Percentiles rank a stretch among this genome's conserved stretches.
Evolutionary conservation across 2,113 vertebrate genomes (phyloP).

Genomic region (Sarotherodon lohbergeri): DNA sequence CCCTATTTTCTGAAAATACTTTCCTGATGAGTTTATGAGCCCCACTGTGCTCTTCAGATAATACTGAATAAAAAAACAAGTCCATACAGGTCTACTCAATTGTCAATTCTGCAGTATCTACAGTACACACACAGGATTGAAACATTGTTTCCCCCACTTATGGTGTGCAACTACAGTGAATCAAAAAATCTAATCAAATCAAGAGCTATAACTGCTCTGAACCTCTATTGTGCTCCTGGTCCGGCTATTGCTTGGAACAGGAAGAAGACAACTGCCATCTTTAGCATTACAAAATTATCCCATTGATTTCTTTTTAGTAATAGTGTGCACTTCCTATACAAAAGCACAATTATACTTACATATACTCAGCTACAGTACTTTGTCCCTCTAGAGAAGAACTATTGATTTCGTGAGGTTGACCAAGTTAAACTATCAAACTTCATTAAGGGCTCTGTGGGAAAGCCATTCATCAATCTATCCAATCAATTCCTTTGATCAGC

Average conservation of each 20-base stretch:
- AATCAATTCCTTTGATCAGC: slow-evolving; percentile 22
- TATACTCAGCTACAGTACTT: not conserved
- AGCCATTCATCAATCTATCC: not conserved
- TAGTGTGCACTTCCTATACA: not conserved
- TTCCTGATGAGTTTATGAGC: not conserved
- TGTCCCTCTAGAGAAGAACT: not conserved
- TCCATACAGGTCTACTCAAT: not conserved
- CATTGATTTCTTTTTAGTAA: not conserved
- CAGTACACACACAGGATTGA: not conserved
- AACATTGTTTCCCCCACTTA: not conserved
- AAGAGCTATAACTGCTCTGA: not conserved
- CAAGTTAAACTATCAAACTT: not conserved
- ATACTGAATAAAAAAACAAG: not conserved
- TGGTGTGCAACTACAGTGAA: not conserved
- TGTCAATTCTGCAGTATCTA: not conserved
- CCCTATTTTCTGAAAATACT: not conserved
- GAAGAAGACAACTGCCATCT: not conserved
- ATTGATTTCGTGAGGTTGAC: not conserved
- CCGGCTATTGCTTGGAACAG: accelerated
- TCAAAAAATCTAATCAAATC: not conserved
- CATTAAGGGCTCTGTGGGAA: not conserved
- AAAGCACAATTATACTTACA: not conserved
- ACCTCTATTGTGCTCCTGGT: not conserved
- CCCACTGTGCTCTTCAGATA: accelerated
- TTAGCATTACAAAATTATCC: not conserved